Base-by-base conservation (phyloP, 2,888 invertebrate genomes). In the Pristionchus fissidentatus region DNA sequence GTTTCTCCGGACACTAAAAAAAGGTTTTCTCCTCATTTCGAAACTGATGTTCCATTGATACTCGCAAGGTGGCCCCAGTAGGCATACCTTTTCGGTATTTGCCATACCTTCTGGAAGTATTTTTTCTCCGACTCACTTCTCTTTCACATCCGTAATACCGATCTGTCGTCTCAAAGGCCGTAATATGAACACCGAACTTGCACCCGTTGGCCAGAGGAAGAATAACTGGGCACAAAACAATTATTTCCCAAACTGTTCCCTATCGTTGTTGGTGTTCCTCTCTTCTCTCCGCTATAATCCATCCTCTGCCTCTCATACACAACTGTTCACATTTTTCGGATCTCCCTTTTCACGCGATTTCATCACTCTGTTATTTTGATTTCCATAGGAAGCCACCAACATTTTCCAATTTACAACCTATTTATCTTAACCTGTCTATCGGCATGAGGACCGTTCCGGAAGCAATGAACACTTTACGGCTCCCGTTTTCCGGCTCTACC, bases 191-290 rank as follows among this genome's bases (percentile, higher is more conserved):
- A 70, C n/a, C n/a, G 70, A 70, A 41, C 70, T n/a, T 32, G 13
- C 29, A 8, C 66, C 38, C 22, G 5, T 29, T 38, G n/a, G n/a
- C n/a, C n/a, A n/a, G n/a, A n/a, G n/a, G n/a, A n/a, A n/a, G n/a
- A n/a, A n/a, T n/a, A n/a, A n/a, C n/a, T n/a, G n/a, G 19, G 3
- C 62, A 22, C 62, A 66, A 66, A 70, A 70, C 70, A 70, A 70
- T 70, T 70, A 70, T 70, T 70, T 70, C 70, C n/a, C 70, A 70
- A 70, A 70, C 70, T 70, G 70, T 41, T 41, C 38, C 13, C 70
- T 41, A 3, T 43, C n/a, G n/a, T n/a, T n/a, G 8, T 41, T 22
- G n/a, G 60, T 52, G 22, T 10, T 19, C 0, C 1, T 38, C 15
- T n/a, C 66, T 22, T 13, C 35, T n/a, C 35, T 66, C 70, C 41